phyloP scores from a whole-genome alignment of 2,113 vertebrate genomes.

The Parus major region DNA sequence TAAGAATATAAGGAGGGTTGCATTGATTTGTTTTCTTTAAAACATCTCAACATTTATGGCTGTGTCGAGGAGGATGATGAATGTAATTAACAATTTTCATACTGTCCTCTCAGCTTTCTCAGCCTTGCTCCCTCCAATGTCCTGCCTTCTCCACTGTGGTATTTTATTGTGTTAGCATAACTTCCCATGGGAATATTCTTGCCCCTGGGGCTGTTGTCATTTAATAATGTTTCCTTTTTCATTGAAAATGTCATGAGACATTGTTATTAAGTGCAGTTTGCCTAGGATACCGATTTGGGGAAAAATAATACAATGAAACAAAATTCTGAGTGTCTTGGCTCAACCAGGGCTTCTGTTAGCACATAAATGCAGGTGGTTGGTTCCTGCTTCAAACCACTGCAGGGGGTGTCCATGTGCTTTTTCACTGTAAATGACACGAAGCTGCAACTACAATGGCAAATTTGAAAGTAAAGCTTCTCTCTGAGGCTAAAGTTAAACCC shows the following conservation, averaged over 20 bases:
- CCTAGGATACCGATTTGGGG: background rate
- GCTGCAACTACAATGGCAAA: slow-evolving; percentile 14
- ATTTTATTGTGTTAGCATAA: background rate
- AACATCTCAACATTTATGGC: background rate
- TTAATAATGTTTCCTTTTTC: background rate
- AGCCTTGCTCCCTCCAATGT: background rate
- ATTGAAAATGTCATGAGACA: background rate
- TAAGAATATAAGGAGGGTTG: background rate
- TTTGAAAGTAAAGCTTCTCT: slow-evolving; percentile 48
- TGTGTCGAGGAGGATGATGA: background rate
- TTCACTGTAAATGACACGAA: background rate
- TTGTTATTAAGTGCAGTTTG: background rate
- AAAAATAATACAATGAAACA: background rate
- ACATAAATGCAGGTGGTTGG: background rate
- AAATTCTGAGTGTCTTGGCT: background rate
- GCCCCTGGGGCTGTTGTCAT: background rate
- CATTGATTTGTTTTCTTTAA: background rate
- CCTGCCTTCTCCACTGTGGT: background rate
- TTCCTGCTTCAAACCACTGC: slow-evolving; percentile 25
- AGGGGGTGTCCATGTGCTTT: background rate
- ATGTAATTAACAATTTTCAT: background rate
- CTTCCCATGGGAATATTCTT: background rate
- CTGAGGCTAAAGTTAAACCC: slow-evolving; percentile 51
- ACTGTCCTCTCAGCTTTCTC: background rate
- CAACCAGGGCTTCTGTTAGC: slow-evolving; percentile 63